A percentile compares a stretch with the other conserved stretches of the same genome.
These are phyloP conservation scores for Kradibia gibbosae DNA, from an alignment of 1,140 invertebrate species.

Conservation along the genomic window DNA sequence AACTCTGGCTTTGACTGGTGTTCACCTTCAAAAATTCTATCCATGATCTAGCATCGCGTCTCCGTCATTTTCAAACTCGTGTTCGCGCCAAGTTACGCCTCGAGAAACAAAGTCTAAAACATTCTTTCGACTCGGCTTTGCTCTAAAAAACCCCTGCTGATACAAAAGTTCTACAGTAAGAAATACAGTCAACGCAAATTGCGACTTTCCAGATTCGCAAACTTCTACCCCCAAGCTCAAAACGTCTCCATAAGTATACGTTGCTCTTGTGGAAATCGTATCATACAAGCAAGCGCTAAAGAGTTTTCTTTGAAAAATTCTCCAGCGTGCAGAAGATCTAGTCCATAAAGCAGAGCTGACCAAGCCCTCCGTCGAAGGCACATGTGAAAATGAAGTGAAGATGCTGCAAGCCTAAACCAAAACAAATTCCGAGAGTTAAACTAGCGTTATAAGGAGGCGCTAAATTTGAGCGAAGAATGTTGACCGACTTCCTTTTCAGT, in stretches of 20 bases:
- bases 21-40: conserved; percentile 21
- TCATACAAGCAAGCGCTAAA: neutral
- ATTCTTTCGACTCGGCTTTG: conserved; percentile 18
- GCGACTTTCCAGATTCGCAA: neutral
- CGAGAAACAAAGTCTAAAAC: neutral
- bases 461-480: conserved; percentile 62
- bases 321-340: neutral
- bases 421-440: conserved; percentile 47
- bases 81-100: neutral
- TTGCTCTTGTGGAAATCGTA: neutral
- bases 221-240: neutral
- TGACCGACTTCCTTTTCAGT: conserved; percentile 50
- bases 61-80: neutral
- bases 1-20: conserved; percentile 30
- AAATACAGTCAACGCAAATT: neutral
- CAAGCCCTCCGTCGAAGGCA: neutral
- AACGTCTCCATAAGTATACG: neutral
- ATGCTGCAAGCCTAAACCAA: neutral
- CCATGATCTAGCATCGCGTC: neutral
- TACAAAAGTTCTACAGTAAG: neutral
- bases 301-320: conserved; percentile 15
- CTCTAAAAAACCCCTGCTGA: neutral
- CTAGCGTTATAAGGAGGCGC: conserved; percentile 58
- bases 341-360: no score
- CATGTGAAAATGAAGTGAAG: neutral